These are phyloP conservation scores for Phenganax stokvisi DNA, from an alignment of 92 coral and sea anemone genomes.

Conservation along the genomic window DNA sequence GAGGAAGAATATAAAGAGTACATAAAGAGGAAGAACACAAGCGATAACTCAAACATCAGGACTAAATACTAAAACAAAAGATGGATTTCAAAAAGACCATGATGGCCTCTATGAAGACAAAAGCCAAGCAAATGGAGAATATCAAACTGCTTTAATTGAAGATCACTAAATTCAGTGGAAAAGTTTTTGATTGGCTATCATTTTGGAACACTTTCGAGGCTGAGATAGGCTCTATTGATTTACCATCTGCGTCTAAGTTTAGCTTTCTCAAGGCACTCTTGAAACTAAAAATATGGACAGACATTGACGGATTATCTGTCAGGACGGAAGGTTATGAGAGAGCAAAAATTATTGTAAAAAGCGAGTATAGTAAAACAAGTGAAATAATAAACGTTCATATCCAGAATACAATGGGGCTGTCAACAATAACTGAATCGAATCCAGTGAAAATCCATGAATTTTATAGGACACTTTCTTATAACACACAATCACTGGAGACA, in stretches of 20 bases:
- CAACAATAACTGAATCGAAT: too few relatives aligned
- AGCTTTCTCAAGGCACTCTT: too few relatives aligned
- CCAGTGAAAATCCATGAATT: not conserved
- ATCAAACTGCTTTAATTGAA: not conserved
- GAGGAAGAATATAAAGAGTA: too few relatives aligned
- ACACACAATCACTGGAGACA: not conserved
- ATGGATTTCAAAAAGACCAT: not conserved
- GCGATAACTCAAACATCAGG: not conserved
- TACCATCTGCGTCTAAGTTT: too few relatives aligned
- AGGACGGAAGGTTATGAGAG: too few relatives aligned
- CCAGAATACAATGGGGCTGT: too few relatives aligned
- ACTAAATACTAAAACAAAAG: not conserved
- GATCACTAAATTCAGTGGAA: not conserved
- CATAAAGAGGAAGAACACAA: not conserved
- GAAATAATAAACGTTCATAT: too few relatives aligned
- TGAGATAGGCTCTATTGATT: not conserved
- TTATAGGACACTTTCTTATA: not conserved
- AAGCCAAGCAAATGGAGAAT: not conserved
- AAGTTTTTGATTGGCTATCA: not conserved
- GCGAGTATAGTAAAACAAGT: too few relatives aligned
- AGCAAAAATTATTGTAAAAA: too few relatives aligned
- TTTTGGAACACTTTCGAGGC: constrained; percentile 3
- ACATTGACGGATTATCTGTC: too few relatives aligned
- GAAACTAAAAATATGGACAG: too few relatives aligned
- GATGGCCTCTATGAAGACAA: not conserved